These are phyloP conservation scores for Hipposideros armiger DNA, from an alignment of 2,113 vertebrate species.

Conservation along the genomic window DNA sequence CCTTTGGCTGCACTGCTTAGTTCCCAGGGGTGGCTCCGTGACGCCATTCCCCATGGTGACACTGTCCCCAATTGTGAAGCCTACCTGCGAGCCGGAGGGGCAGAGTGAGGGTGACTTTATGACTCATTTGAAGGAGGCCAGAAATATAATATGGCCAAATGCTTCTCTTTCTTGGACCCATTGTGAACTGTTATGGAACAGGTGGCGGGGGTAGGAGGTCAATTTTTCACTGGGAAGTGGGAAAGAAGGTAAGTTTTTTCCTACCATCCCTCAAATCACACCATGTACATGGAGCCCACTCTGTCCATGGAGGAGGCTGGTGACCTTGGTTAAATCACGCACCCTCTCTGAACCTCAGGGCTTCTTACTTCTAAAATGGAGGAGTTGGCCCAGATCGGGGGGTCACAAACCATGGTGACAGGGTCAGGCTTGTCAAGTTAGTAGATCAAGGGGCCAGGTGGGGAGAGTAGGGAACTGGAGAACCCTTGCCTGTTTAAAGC, in stretches of 20 bases:
- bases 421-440: background rate
- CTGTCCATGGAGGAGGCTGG: background rate
- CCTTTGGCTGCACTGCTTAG: background rate
- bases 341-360: background rate
- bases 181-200: background rate
- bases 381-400: background rate
- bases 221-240: background rate
- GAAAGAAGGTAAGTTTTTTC: background rate
- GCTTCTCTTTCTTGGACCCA: background rate
- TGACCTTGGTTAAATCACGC: background rate
- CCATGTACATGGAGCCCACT: background rate
- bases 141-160: background rate
- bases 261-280: background rate
- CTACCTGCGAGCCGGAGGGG: background rate
- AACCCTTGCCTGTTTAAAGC: background rate
- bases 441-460: background rate
- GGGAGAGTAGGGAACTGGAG: background rate
- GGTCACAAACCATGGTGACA: background rate
- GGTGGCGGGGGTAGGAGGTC: background rate
- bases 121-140: background rate
- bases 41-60: rapidly evolving
- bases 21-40: rapidly evolving
- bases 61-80: rapidly evolving
- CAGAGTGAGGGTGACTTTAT: background rate
- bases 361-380: background rate